Percentiles rank a stretch among this genome's conserved stretches.
These are phyloP conservation scores for Philereme vetulata DNA, from an alignment of 2,888 invertebrate species.

Conservation along the genomic window DNA sequence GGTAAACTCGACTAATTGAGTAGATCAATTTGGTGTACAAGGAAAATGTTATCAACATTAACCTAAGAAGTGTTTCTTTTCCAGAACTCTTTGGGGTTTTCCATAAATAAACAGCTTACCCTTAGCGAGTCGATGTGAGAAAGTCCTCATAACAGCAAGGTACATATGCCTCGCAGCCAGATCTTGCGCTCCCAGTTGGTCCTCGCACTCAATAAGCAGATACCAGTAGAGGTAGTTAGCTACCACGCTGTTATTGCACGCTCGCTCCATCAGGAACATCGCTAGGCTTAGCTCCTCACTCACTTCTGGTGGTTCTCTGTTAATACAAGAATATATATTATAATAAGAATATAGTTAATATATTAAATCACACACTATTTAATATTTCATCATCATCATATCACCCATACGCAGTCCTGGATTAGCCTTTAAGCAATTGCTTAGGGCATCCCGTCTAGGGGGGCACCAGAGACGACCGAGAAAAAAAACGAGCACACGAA, in stretches of 20 bases:
- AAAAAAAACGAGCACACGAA: no score
- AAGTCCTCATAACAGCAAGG: constrained; percentile 93
- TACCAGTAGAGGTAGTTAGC: constrained; percentile 99
- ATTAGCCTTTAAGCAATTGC: no score
- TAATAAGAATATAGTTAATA: no score
- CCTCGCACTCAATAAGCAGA: constrained; percentile 96
- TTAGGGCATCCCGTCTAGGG: no score
- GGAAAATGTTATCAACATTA: no score
- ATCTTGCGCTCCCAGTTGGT: constrained; percentile 90
- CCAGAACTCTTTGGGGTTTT: no score
- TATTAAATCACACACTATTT: background rate
- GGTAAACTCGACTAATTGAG: no score
- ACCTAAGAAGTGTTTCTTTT: no score
- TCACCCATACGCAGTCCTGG: no score
- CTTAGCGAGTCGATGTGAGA: constrained; percentile 88
- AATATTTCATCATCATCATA: no score
- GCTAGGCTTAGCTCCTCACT: constrained; percentile 88
- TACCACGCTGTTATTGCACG: constrained; percentile 93
- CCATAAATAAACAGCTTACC: constrained; percentile 60
- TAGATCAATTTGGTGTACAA: no score
- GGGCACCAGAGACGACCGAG: no score
- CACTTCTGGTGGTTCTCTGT: constrained; percentile 41
- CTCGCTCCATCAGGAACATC: constrained; percentile 94
- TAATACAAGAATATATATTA: background rate
- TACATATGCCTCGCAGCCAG: constrained; percentile 92